Conservation (phyloP, 2,888 invertebrate species). For the Heliconius erato region DNA sequence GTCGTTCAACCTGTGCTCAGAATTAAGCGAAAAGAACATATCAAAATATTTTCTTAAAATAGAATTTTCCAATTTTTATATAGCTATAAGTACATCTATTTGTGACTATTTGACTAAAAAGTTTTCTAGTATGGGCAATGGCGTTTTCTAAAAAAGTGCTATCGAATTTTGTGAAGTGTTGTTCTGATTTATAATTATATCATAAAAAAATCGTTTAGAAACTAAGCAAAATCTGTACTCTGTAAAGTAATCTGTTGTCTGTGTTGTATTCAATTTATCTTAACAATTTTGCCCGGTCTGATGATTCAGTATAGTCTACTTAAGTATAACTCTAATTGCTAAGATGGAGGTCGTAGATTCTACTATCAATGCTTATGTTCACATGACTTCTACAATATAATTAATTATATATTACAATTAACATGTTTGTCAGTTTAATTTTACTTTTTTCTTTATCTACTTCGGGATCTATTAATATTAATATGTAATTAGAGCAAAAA, state of each 20-base stretch:
- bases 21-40: background rate
- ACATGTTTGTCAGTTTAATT: background rate
- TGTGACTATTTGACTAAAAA: too few relatives aligned
- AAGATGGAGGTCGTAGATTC: background rate
- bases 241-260: background rate
- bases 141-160: background rate
- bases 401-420: background rate
- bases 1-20: background rate
- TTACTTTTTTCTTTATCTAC: background rate
- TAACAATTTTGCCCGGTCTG: background rate
- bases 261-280: too few relatives aligned
- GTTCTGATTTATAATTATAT: background rate
- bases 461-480: background rate
- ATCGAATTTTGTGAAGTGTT: background rate
- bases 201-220: background rate
- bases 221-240: background rate
- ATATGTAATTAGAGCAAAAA: background rate
- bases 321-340: background rate
- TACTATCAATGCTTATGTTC: too few relatives aligned
- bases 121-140: too few relatives aligned
- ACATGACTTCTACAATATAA: background rate
- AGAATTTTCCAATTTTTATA: too few relatives aligned
- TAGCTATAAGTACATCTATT: background rate
- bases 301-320: background rate
- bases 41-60: background rate